Conservation (phyloP, 2,888 invertebrate genomes). For the Latheticus oryzae region DNA sequence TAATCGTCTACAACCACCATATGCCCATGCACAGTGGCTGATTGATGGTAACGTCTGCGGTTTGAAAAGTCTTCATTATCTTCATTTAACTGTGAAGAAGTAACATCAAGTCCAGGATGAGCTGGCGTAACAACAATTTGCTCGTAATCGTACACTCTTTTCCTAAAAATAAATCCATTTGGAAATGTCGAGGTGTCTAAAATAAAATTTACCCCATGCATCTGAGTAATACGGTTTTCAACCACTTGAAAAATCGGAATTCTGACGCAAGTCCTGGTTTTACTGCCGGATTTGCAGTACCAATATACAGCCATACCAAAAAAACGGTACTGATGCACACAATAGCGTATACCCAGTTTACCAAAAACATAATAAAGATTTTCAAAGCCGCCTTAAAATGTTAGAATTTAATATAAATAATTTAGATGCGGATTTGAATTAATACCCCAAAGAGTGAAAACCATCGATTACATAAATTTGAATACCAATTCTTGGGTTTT, state of each 20-base stretch:
- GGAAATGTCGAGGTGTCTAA: too few relatives aligned
- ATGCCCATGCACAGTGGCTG: conserved; percentile 81
- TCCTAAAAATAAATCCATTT: conserved; percentile 67
- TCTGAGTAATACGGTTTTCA: conserved; percentile 77
- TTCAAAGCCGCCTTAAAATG: conserved; percentile 82
- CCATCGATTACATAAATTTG: conserved; percentile 94
- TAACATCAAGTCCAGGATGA: conserved; percentile 82
- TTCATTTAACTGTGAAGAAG: conserved; percentile 90
- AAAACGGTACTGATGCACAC: conserved; percentile 84
- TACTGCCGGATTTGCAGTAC: conserved; percentile 94
- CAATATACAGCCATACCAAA: conserved; percentile 93
- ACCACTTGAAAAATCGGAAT: conserved; percentile 84
- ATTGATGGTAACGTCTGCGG: conserved; percentile 92
- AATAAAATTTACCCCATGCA: conserved; percentile 75
- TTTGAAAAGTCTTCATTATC: conserved; percentile 96
- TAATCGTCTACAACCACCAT: conserved; percentile 70
- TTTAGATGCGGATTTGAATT: conserved; percentile 15
- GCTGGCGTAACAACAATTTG: conserved; percentile 88
- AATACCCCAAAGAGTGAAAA: conserved; percentile 88
- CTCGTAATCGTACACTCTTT: conserved; percentile 83
- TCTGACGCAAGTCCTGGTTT: conserved; percentile 91
- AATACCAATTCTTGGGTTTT: conserved; percentile 96
- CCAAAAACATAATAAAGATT: conserved; percentile 89
- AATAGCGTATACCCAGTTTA: conserved; percentile 93
- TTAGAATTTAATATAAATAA: conserved; percentile 9